Percentiles rank a stretch among this genome's conserved stretches.
Evolutionary conservation across 2,113 vertebrate species (phyloP).

Genomic region (Lycaon pictus): DNA sequence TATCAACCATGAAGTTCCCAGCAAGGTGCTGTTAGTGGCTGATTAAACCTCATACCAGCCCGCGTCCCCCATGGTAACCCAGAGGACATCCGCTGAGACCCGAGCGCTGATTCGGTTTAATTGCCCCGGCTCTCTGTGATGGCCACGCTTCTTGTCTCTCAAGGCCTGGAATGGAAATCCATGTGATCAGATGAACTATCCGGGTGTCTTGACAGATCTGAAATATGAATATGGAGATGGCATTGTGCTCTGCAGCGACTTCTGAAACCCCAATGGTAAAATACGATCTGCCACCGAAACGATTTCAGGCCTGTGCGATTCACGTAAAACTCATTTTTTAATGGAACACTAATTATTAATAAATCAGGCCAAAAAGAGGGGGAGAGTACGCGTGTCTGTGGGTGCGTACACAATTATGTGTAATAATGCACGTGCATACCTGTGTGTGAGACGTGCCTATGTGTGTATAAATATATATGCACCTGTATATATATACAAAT

Average conservation of each 20-base stretch:
- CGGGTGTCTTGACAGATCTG: slow-evolving; percentile 86
- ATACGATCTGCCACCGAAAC: slow-evolving; percentile 80
- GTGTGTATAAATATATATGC: not conserved
- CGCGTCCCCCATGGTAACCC: slow-evolving; percentile 87
- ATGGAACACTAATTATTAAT: slow-evolving; percentile 85
- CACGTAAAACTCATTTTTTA: slow-evolving; percentile 78
- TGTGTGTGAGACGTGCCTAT: not conserved
- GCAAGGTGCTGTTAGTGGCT: slow-evolving; percentile 90
- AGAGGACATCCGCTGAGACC: slow-evolving; percentile 88
- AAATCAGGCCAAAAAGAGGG: slow-evolving; percentile 74
- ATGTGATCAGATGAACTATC: slow-evolving; percentile 85
- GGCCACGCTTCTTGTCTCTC: slow-evolving; percentile 86
- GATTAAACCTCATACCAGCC: slow-evolving; percentile 90
- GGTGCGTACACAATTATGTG: not conserved
- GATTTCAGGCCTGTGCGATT: slow-evolving; percentile 81
- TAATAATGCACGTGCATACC: not conserved
- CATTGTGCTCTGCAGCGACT: slow-evolving; percentile 82
- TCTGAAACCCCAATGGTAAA: slow-evolving; percentile 83
- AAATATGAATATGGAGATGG: slow-evolving; percentile 89
- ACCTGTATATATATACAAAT: not conserved
- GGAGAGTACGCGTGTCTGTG: not conserved
- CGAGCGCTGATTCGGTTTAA: slow-evolving; percentile 87
- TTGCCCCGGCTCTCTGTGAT: slow-evolving; percentile 87
- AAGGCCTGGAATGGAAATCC: slow-evolving; percentile 86
- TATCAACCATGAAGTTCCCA: slow-evolving; percentile 90